Evolutionary conservation across 37 sponge, comb jelly and placozoan species (phyloP).

Genomic region (Bolinopsis microptera): DNA sequence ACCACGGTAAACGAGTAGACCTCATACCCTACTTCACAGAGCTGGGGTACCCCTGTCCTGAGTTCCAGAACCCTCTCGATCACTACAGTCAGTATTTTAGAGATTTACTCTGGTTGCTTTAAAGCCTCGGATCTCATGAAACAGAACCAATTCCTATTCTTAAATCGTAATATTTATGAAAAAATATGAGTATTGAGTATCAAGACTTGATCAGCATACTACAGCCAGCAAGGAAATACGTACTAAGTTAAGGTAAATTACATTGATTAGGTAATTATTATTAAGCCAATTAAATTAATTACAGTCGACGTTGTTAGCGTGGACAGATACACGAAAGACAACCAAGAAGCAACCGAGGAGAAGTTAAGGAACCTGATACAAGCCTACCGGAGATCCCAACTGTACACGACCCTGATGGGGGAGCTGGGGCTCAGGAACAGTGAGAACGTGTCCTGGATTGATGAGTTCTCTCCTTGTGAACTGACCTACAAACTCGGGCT

Average conservation of each 20-base stretch:
- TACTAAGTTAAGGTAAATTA: too few species aligned
- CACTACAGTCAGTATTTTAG: constrained; percentile 61
- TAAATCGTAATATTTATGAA: too few species aligned
- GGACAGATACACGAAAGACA: constrained; percentile 56
- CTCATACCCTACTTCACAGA: constrained; percentile 54
- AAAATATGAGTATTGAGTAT: too few species aligned
- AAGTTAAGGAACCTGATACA: constrained; percentile 18
- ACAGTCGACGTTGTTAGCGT: constrained; percentile 55
- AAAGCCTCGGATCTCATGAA: too few species aligned
- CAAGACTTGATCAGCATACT: too few species aligned
- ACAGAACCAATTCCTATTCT: too few species aligned
- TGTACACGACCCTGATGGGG: not conserved
- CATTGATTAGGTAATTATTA: too few species aligned
- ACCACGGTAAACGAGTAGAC: not conserved
- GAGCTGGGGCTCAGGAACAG: not conserved
- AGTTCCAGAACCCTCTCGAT: constrained; percentile 55
- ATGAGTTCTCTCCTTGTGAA: not conserved
- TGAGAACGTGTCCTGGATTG: not conserved
- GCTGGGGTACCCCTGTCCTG: constrained; percentile 44
- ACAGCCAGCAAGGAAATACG: too few species aligned
- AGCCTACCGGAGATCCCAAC: constrained; percentile 16
- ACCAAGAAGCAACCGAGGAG: not conserved
- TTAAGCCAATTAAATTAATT: too few species aligned
- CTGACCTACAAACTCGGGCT: constrained; percentile 23
- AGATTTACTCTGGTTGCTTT: too few species aligned